Evolutionary conservation across 1,140 invertebrate species (phyloP).

Genomic region (Eumeta japonica): DNA sequence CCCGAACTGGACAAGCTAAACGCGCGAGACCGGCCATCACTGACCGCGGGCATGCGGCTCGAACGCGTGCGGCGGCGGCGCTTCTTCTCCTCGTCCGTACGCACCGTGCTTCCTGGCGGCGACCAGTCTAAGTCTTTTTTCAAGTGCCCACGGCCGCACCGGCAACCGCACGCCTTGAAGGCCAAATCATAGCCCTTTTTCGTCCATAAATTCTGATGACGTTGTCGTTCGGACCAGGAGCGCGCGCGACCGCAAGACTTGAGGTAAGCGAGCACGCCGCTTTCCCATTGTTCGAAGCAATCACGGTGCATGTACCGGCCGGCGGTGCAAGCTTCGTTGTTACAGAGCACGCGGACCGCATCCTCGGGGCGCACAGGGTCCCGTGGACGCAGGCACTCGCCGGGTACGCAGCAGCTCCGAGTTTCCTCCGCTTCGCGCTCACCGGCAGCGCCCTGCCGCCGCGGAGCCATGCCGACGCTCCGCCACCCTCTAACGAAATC

Average conservation of each 20-base stretch:
- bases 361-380: slow-evolving; percentile 67
- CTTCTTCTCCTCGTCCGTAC: slow-evolving; percentile 75
- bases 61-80: slow-evolving; percentile 62
- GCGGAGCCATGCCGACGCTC: slow-evolving; percentile 47
- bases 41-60: slow-evolving; percentile 66
- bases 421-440: slow-evolving; percentile 49
- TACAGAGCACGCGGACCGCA: slow-evolving; percentile 87
- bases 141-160: slow-evolving; percentile 85
- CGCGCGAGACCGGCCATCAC: slow-evolving; percentile 68
- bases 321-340: slow-evolving; percentile 85
- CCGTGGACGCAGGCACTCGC: slow-evolving; percentile 74
- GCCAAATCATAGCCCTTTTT: slow-evolving; percentile 96
- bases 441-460: slow-evolving; percentile 47
- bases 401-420: slow-evolving; percentile 77
- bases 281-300: slow-evolving; percentile 93
- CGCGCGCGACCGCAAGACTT: slow-evolving; percentile 86
- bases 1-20: slow-evolving; percentile 67
- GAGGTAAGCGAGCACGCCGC: slow-evolving; percentile 80
- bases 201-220: slow-evolving; percentile 94
- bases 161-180: slow-evolving; percentile 84
- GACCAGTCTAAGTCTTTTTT: slow-evolving; percentile 93
- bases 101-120: slow-evolving; percentile 59
- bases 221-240: slow-evolving; percentile 91
- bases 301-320: slow-evolving; percentile 93
- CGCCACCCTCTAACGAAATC: slow-evolving; percentile 40